Evolutionary conservation across 2,888 invertebrate species (phyloP), one percentile per base, ranked within the genome.

Genomic region (Orgyia antiqua): DNA sequence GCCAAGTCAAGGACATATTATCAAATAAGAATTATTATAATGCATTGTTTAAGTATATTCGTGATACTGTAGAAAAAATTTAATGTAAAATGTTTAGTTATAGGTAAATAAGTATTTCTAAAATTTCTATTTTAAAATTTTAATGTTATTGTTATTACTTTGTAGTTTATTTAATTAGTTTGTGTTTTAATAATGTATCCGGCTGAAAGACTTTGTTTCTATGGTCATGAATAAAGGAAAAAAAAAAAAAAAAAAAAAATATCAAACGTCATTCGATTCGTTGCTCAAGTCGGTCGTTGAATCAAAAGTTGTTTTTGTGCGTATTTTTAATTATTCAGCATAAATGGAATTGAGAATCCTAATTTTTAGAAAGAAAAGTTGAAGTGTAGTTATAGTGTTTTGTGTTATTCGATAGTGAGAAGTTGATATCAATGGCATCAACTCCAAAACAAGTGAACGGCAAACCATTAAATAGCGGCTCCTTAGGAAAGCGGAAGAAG

Each of bases 401-500:
- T 47, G 31, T 25, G 15, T 15, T 4, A 15, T 15, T 39, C 24
- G 24, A 37, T n/a, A n/a, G 39, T 49, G 44, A 45, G 25, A 32
- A 24, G 43, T 45, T 47, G 54, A 53, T 50, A 51, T 55, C 56
- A 59, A 86, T 86, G 86, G 78, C 82, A 68, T 73, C 86, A 54
- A 69, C 76, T 58, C 71, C 83, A 58, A 79, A 80, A 68, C 80
- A 78, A 71, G 66, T 68, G 55, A 82, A 77, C 64, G 74, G 70
- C 49, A 73, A 69, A 65, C 55, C 62, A 54, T 51, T 73, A 37
- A 76, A 64, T 44, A 76, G 55, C 63, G 74, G 71, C 71, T 68
- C 74, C 46, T 60, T 73, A 58, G 84, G 83, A 65, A 87, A 87
- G 68, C 78, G 87, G 42, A 87, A 87, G 66, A 87, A 87, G 65